Percentiles rank a stretch among this genome's conserved stretches.
Conservation (phyloP, 2,797 vertebrate genomes). For the Ceryle rudis region DNA sequence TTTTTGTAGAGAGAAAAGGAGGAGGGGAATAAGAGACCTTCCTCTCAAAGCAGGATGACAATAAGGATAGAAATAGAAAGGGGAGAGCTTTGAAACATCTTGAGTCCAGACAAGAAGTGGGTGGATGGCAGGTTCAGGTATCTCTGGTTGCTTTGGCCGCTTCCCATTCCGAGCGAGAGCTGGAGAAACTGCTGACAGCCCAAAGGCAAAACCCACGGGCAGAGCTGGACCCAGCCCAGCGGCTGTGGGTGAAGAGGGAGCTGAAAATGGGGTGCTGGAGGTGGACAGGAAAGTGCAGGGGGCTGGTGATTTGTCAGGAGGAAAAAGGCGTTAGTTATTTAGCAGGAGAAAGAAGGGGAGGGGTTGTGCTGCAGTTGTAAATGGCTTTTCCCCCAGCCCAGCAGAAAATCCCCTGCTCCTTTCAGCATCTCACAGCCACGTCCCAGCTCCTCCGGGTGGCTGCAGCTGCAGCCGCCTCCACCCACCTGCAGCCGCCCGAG, state of each 20-base stretch:
- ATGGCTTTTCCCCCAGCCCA: background rate
- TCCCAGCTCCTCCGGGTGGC: background rate
- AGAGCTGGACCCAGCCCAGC: background rate
- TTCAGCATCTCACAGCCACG: background rate
- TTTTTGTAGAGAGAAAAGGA: constrained; percentile 72
- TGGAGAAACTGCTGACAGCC: background rate
- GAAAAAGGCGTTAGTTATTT: rapidly evolving
- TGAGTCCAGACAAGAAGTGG: constrained; percentile 42
- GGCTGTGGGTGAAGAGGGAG: background rate
- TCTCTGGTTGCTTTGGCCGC: constrained; percentile 40
- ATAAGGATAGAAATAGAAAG: constrained; percentile 79
- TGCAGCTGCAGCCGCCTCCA: background rate
- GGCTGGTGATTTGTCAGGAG: background rate
- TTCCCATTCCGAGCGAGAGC: constrained; percentile 14
- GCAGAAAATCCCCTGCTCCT: background rate
- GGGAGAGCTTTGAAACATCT: constrained; percentile 76
- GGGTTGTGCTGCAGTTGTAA: rapidly evolving
- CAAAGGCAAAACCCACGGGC: background rate
- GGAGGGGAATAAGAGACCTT: constrained; percentile 75
- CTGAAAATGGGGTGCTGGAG: background rate
- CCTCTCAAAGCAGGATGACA: constrained; percentile 78
- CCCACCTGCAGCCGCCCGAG: background rate
- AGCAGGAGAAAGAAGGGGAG: background rate
- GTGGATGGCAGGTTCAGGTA: constrained; percentile 34
- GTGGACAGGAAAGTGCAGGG: rapidly evolving